A percentile compares a stretch with the other conserved stretches of the same genome.
phyloP scores from a whole-genome alignment of 1,140 invertebrate genomes.

The Temnothorax longispinosus region DNA sequence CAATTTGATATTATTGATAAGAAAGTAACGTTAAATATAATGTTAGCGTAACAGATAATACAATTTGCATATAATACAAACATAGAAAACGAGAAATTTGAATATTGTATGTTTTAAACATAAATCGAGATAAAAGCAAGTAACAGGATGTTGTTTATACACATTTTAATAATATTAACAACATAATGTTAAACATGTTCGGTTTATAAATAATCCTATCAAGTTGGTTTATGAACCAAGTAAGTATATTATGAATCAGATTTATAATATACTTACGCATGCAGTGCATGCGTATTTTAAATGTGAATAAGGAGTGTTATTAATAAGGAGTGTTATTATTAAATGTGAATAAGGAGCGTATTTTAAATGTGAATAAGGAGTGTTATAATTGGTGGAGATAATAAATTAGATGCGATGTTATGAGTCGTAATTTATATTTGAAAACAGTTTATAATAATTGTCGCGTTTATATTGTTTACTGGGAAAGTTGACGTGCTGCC shows the following conservation, averaged over 20 bases:
- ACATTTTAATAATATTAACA: not conserved
- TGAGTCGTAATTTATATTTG: not conserved
- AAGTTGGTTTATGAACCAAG: slow-evolving; percentile 2
- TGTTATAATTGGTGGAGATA: not conserved
- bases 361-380: slow-evolving; percentile 26
- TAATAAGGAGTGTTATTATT: no score
- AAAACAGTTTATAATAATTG: slow-evolving; percentile 14
- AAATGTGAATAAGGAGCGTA: no score
- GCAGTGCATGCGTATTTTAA: no score
- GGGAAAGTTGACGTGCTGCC: not conserved
- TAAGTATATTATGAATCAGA: not conserved
- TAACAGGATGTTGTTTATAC: not conserved
- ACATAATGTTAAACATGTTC: not conserved
- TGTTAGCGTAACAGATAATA: not conserved
- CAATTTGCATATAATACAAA: not conserved
- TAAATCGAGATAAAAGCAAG: not conserved
- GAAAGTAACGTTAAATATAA: not conserved
- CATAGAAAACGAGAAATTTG: not conserved
- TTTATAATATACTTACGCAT: not conserved
- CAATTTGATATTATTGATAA: not conserved
- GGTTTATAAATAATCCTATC: not conserved
- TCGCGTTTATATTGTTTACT: not conserved
- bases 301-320: slow-evolving; percentile 25
- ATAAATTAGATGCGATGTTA: not conserved
- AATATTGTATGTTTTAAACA: not conserved